A percentile compares a stretch with the other conserved stretches of the same genome.
These are phyloP conservation scores for Rutpela maculata DNA, from an alignment of 2,888 invertebrate species.

Conservation along the genomic window DNA sequence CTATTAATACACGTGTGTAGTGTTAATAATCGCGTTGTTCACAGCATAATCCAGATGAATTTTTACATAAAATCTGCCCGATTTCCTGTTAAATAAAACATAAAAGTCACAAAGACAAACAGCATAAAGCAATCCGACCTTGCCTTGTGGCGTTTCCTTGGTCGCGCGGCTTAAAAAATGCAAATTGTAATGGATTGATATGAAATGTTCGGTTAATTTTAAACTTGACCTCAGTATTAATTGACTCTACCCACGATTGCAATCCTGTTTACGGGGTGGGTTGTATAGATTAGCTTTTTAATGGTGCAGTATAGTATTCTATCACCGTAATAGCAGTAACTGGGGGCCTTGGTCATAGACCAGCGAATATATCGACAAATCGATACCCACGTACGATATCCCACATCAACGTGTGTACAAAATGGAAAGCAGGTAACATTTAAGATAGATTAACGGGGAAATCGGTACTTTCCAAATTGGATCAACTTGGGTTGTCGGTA, in stretches of 20 bases:
- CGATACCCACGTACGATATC: too few relatives aligned
- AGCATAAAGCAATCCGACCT: slow-evolving; percentile 33
- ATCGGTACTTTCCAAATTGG: too few relatives aligned
- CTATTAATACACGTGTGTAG: neutral
- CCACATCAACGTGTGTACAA: too few relatives aligned
- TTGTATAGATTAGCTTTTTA: slow-evolving; percentile 24
- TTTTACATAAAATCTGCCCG: neutral
- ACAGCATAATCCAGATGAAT: neutral
- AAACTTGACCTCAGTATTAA: slow-evolving; percentile 34
- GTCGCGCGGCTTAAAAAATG: slow-evolving; percentile 39
- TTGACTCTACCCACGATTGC: slow-evolving; percentile 23
- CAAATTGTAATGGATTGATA: slow-evolving; percentile 29
- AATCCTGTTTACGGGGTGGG: slow-evolving; percentile 24
- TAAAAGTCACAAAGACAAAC: slow-evolving; percentile 20
- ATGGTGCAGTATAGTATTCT: neutral
- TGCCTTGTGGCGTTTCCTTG: slow-evolving; percentile 41
- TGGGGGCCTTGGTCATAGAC: slow-evolving; percentile 12
- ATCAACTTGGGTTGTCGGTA: too few relatives aligned
- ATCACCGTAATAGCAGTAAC: neutral
- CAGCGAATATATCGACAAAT: neutral
- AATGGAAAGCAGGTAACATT: too few relatives aligned
- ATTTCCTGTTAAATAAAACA: slow-evolving; percentile 24
- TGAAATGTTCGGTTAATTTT: slow-evolving; percentile 9
- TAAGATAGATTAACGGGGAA: too few relatives aligned
- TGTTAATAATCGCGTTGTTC: too few relatives aligned